Conservation (phyloP, 1,140 invertebrate species). For the Gonatopus flavifemur region DNA sequence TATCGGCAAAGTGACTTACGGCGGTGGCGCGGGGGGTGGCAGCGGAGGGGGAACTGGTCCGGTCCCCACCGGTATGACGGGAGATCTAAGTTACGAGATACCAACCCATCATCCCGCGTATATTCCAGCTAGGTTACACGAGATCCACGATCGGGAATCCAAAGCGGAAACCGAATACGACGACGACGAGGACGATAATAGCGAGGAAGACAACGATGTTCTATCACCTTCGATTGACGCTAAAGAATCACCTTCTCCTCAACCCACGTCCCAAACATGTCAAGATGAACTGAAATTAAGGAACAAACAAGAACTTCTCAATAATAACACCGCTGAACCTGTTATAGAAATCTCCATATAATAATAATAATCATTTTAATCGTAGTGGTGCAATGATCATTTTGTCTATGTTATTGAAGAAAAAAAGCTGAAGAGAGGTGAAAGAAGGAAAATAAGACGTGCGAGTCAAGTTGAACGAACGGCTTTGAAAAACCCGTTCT, state of each 20-base stretch:
- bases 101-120: constrained; percentile 51
- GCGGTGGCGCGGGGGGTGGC: constrained; percentile 39
- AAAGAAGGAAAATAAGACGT: neutral
- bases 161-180: constrained; percentile 55
- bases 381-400: too few species aligned
- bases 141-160: constrained; percentile 43
- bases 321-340: constrained; percentile 53
- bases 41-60: too few species aligned
- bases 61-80: constrained; percentile 25
- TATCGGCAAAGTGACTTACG: constrained; percentile 79
- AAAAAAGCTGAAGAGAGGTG: neutral
- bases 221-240: constrained; percentile 35
- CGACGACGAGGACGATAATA: constrained; percentile 58
- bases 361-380: constrained; percentile 20
- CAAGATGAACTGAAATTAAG: constrained; percentile 47
- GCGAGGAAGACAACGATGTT: constrained; percentile 44
- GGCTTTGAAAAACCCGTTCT: neutral
- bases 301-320: constrained; percentile 50
- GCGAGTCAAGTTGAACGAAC: constrained; percentile 30
- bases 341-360: constrained; percentile 56
- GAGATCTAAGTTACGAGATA: too few species aligned
- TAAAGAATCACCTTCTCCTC: constrained; percentile 38
- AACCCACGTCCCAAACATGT: constrained; percentile 27
- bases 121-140: constrained; percentile 47
- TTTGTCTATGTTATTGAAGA: neutral